A percentile compares a stretch with the other conserved stretches of the same genome.
Evolutionary conservation across 2,888 invertebrate species (phyloP).

Genomic region (Macrosoma leucophasiata): DNA sequence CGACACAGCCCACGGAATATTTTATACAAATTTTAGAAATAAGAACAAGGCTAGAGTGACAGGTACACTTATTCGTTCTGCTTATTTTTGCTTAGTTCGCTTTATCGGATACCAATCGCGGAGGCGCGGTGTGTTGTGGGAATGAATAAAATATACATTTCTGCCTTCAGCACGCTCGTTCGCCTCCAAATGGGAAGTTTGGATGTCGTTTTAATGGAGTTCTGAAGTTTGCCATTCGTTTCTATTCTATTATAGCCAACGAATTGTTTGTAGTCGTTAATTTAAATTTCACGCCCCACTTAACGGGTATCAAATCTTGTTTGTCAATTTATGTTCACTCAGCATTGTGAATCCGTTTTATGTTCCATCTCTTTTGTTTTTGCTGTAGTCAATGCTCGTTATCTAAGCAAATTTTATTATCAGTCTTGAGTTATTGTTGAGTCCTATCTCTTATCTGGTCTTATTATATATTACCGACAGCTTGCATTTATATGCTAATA

Average conservation of each 20-base stretch:
- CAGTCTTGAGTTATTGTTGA: no score
- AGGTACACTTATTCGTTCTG: slow-evolving; percentile 70
- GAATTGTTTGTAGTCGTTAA: slow-evolving; percentile 64
- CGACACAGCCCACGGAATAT: slow-evolving; percentile 64
- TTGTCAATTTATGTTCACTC: slow-evolving; percentile 40
- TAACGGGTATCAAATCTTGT: slow-evolving; percentile 54
- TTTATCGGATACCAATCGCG: slow-evolving; percentile 66
- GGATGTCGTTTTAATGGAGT: slow-evolving; percentile 63
- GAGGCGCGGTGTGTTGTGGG: slow-evolving; percentile 54
- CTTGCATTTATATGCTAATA: no score
- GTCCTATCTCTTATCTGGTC: no score
- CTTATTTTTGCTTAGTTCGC: slow-evolving; percentile 66
- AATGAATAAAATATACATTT: slow-evolving; percentile 71
- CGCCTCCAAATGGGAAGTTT: slow-evolving; percentile 60
- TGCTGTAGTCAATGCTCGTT: no score
- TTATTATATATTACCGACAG: no score
- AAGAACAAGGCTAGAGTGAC: slow-evolving; percentile 70
- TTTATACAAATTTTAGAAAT: slow-evolving; percentile 75
- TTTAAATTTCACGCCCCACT: slow-evolving; percentile 63
- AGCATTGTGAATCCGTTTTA: no score
- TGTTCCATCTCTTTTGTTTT: no score
- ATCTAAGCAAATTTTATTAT: no score
- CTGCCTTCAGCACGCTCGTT: slow-evolving; percentile 51
- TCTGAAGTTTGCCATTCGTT: slow-evolving; percentile 65
- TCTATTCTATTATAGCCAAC: slow-evolving; percentile 63